phyloP scores from a whole-genome alignment of 2,797 vertebrate genomes.

The Acrocephalus scirpaceus region DNA sequence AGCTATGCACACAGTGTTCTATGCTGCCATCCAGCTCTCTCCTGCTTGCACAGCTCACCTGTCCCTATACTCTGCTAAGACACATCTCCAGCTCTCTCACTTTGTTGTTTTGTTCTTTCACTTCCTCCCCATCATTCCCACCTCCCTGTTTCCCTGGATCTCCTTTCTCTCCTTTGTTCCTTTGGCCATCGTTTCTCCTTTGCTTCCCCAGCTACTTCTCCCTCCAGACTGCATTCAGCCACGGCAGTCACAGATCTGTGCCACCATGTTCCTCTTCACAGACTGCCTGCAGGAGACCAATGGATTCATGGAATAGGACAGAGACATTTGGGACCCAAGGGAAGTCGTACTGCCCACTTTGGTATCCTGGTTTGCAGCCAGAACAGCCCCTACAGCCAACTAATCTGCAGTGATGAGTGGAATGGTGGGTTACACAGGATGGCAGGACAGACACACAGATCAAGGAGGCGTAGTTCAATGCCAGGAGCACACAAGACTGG shows the following conservation, averaged over 20 bases:
- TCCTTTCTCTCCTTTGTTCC: neutral
- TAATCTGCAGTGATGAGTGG: rapidly evolving
- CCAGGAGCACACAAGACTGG: neutral
- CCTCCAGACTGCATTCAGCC: neutral
- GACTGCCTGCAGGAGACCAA: neutral
- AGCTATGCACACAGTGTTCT: neutral
- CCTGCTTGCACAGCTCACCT: neutral
- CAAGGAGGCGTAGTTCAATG: neutral
- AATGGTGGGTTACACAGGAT: neutral
- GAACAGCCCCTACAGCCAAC: neutral
- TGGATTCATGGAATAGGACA: neutral
- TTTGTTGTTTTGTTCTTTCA: neutral
- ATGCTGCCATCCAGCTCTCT: neutral
- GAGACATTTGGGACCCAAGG: rapidly evolving
- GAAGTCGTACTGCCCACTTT: neutral
- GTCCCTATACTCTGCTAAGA: neutral
- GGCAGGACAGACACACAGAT: neutral
- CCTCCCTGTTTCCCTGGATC: neutral
- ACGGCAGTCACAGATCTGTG: rapidly evolving
- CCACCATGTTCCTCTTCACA: neutral
- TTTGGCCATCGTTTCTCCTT: neutral
- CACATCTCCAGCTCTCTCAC: neutral
- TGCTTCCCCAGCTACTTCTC: neutral
- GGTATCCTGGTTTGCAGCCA: neutral
- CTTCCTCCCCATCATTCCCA: neutral